phyloP scores from a whole-genome alignment of 2,113 vertebrate genomes.

The Struthidea cinerea region DNA sequence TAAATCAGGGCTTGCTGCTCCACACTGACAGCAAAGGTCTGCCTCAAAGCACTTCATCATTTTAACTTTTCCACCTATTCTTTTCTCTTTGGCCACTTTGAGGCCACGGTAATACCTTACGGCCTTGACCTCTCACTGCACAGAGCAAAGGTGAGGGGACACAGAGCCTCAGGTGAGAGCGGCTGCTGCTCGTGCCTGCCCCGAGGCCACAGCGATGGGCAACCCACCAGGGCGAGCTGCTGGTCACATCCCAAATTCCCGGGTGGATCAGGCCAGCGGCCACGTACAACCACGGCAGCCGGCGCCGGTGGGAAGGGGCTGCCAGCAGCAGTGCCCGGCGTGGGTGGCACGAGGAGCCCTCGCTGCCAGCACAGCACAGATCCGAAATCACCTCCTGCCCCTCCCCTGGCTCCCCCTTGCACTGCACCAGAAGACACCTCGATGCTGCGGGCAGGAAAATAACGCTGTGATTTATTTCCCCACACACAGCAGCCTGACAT shows the following conservation, averaged over 20 bases:
- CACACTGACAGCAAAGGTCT: neutral
- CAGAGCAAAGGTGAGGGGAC: neutral
- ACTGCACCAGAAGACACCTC: neutral
- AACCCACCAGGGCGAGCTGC: neutral
- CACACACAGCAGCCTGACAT: neutral
- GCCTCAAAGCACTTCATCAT: neutral
- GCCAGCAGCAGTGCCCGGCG: accelerated
- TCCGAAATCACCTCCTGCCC: accelerated
- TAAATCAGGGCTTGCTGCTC: conserved; percentile 28
- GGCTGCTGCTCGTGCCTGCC: neutral
- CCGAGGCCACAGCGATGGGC: neutral
- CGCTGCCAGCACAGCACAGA: neutral
- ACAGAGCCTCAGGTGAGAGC: neutral
- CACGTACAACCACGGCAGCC: accelerated
- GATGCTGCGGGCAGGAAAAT: neutral
- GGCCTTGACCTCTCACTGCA: accelerated
- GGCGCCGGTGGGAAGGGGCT: neutral
- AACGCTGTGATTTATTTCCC: neutral
- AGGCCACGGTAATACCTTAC: neutral
- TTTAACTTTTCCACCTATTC: neutral
- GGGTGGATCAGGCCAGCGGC: neutral
- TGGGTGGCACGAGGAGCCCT: accelerated
- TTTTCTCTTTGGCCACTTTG: neutral
- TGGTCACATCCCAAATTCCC: neutral
- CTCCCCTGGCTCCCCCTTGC: neutral